Evolutionary conservation across 2,113 vertebrate species (phyloP).

Genomic region (Pluvianellus socialis): DNA sequence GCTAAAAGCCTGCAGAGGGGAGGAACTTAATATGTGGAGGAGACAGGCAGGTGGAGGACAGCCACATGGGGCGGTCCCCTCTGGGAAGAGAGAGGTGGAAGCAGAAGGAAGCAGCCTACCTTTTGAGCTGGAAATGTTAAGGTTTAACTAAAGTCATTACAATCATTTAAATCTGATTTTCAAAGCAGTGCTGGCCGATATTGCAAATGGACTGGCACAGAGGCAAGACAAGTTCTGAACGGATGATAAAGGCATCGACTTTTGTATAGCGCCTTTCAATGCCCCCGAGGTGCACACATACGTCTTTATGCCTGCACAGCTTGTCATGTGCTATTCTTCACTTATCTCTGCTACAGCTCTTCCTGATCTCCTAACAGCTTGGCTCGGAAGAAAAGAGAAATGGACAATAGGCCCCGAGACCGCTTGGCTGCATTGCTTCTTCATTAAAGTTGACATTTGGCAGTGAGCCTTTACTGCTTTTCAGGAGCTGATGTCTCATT

Average conservation of each 20-base stretch:
- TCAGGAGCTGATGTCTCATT: background rate
- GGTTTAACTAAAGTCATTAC: background rate
- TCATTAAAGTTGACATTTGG: conserved; percentile 53
- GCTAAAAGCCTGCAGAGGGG: background rate
- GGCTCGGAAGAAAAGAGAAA: conserved; percentile 24
- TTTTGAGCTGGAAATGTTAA: background rate
- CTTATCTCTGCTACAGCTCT: conserved; percentile 30
- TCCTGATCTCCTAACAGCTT: conserved; percentile 41
- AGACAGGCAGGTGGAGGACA: background rate
- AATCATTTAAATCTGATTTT: background rate
- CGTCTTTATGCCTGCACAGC: conserved; percentile 14
- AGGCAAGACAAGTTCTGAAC: background rate
- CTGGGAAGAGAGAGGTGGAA: background rate
- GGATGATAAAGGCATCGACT: background rate
- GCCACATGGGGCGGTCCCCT: background rate
- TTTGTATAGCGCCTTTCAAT: background rate
- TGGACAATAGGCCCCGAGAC: conserved; percentile 20
- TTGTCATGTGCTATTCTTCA: conserved; percentile 47
- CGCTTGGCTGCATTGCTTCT: background rate
- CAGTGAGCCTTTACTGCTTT: conserved; percentile 23
- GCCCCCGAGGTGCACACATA: background rate
- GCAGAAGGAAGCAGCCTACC: background rate
- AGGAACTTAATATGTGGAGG: background rate
- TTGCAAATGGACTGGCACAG: conserved; percentile 7
- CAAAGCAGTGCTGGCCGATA: background rate